Conservation (phyloP, 2,888 invertebrate species). For the Nomada ferruginata region DNA sequence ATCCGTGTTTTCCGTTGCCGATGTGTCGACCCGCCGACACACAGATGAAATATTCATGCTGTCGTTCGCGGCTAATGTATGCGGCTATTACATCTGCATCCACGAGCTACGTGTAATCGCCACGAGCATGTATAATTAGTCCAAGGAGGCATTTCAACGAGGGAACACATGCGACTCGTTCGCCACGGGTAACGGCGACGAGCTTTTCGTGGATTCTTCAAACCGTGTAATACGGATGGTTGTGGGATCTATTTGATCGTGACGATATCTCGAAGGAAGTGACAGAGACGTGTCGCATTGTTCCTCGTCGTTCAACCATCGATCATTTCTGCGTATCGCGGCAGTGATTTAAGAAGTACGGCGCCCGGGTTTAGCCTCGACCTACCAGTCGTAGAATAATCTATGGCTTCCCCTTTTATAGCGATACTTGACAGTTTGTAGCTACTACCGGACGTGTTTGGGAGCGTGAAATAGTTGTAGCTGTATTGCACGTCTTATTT, state of each 20-base stretch:
- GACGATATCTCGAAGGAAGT: slow-evolving; percentile 6
- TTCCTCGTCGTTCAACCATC: slow-evolving; percentile 7
- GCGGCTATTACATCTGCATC: slow-evolving; percentile 56
- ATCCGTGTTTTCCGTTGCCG: slow-evolving; percentile 33
- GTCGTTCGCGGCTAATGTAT: slow-evolving; percentile 43
- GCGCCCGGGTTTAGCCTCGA: slow-evolving; percentile 5
- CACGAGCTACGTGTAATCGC: slow-evolving; percentile 53
- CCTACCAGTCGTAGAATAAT: slow-evolving; percentile 2
- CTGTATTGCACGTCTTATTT: neutral
- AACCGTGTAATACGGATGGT: neutral
- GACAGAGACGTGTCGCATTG: slow-evolving; percentile 19
- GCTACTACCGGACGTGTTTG: slow-evolving; percentile 5
- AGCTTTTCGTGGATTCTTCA: neutral
- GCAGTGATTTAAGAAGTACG: slow-evolving; percentile 2
- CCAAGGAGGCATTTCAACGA: slow-evolving; percentile 36
- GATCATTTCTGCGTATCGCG: slow-evolving; percentile 9
- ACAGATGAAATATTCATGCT: slow-evolving; percentile 51
- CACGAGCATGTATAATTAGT: slow-evolving; percentile 53
- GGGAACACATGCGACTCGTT: neutral
- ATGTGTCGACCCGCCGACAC: slow-evolving; percentile 5
- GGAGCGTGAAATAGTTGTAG: neutral
- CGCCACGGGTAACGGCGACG: neutral
- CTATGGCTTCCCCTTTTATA: slow-evolving; percentile 2
- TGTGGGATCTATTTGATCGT: slow-evolving; percentile 4
- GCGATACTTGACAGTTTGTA: neutral